Conservation (phyloP, 1,140 invertebrate genomes). For the Temnothorax curvispinosus region DNA sequence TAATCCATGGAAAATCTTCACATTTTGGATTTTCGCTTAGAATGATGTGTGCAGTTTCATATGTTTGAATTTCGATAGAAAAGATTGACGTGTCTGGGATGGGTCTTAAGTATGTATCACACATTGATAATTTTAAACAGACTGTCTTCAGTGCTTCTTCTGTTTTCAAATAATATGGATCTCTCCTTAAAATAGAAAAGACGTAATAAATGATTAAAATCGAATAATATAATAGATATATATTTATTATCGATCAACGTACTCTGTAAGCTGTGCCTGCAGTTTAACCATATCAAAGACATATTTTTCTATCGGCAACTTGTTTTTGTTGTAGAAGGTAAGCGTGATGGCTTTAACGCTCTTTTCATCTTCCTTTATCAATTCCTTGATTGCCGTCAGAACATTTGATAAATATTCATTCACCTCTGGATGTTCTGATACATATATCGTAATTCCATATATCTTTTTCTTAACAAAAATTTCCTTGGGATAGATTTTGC, state of each 20-base stretch:
- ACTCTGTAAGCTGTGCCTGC: constrained; percentile 72
- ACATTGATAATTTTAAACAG: constrained; percentile 86
- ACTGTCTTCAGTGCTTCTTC: constrained; percentile 87
- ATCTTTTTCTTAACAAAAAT: constrained; percentile 87
- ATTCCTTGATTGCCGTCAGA: constrained; percentile 82
- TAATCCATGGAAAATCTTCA: constrained; percentile 87
- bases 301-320: constrained; percentile 85
- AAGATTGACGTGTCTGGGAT: constrained; percentile 86
- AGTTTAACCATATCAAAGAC: constrained; percentile 86
- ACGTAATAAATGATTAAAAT: background rate
- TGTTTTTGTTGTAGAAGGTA: constrained; percentile 76
- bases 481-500: constrained; percentile 87
- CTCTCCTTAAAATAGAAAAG: constrained; percentile 76
- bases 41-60: constrained; percentile 85
- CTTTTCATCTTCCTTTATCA: constrained; percentile 82
- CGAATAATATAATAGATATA: background rate
- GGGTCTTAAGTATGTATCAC: constrained; percentile 83
- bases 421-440: constrained; percentile 87
- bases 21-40: constrained; percentile 85
- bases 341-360: constrained; percentile 85
- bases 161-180: constrained; percentile 87
- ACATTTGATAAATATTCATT: constrained; percentile 87
- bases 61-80: constrained; percentile 86
- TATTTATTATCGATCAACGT: constrained; percentile 60
- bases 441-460: constrained; percentile 86